phyloP scores from a whole-genome alignment of 2,113 vertebrate genomes.

The Brachypodius melanocephalos region DNA sequence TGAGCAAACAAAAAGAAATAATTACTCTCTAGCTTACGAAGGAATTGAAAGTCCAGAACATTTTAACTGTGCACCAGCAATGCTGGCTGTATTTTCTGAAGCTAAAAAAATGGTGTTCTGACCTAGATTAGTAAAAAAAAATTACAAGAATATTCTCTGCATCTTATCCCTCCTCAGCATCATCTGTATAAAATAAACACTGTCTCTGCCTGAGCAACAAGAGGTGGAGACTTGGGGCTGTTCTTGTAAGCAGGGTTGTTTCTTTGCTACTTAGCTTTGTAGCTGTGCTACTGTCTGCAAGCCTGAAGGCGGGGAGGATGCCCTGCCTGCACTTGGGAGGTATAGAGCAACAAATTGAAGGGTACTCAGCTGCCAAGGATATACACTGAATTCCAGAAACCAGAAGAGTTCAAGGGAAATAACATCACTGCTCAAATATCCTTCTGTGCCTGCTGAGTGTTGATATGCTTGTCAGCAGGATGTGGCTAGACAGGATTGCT shows the following conservation, averaged over 20 bases:
- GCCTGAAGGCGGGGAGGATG: background rate
- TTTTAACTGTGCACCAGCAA: background rate
- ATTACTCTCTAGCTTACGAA: background rate
- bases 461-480: constrained; percentile 6
- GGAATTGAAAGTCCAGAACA: constrained; percentile 9
- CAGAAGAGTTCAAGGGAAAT: background rate
- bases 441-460: constrained; percentile 23
- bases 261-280: background rate
- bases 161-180: background rate
- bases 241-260: background rate
- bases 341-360: background rate
- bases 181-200: background rate
- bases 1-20: constrained; percentile 23
- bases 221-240: background rate
- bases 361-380: background rate
- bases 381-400: constrained; percentile 7
- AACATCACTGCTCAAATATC: background rate
- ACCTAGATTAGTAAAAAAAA: background rate
- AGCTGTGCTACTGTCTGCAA: background rate
- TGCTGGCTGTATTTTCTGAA: background rate
- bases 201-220: background rate
- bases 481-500: background rate
- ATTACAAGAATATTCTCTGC: background rate
- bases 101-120: background rate
- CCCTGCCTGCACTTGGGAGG: background rate